These are phyloP conservation scores for Polypedilum vanderplanki DNA, from an alignment of 1,140 invertebrate species.

Conservation along the genomic window DNA sequence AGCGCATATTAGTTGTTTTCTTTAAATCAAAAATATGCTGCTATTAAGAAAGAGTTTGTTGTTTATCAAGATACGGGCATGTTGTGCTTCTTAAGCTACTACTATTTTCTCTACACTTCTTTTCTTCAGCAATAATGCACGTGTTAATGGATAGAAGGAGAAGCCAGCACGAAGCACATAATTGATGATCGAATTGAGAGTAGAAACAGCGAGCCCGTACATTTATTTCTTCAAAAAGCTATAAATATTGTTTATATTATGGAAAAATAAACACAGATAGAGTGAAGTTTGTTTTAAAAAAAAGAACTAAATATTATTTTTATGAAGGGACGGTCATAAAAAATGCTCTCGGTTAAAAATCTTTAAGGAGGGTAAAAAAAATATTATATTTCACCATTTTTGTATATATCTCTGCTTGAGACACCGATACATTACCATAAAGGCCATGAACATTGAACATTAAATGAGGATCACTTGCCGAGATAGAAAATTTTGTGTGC, in stretches of 20 bases:
- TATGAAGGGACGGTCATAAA: neutral
- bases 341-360: neutral
- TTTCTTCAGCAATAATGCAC: neutral
- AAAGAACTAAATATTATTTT: neutral
- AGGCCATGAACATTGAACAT: neutral
- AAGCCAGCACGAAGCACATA: neutral
- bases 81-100: neutral
- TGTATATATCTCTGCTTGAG: too few relatives aligned
- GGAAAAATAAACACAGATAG: neutral
- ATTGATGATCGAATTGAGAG: conserved; percentile 22
- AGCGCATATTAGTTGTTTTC: neutral
- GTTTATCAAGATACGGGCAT: neutral
- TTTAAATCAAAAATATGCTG: conserved; percentile 24
- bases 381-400: conserved; percentile 7
- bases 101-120: neutral
- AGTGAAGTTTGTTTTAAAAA: conserved; percentile 1
- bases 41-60: neutral
- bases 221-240: neutral
- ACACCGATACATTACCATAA: too few relatives aligned
- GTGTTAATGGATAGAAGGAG: conserved; percentile 2
- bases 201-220: neutral
- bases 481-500: conserved; percentile 6
- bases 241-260: neutral
- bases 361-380: conserved; percentile 4
- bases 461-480: neutral